Conservation (phyloP, 2,113 vertebrate species). For the Balaenoptera acutorostrata region DNA sequence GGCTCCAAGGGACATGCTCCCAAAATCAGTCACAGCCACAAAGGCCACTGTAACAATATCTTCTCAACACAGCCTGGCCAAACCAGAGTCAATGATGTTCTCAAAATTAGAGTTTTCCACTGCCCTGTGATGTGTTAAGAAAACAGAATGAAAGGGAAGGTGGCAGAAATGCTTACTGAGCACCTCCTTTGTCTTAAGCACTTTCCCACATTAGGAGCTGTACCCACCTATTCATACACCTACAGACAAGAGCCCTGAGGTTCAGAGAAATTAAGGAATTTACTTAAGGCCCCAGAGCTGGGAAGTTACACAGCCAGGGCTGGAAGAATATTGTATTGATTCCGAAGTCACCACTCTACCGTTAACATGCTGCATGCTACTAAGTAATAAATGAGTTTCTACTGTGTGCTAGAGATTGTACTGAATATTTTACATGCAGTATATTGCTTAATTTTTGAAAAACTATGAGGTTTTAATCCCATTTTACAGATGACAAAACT, state of each 20-base stretch:
- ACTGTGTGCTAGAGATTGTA: background rate
- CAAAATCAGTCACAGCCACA: background rate
- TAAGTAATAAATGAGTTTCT: background rate
- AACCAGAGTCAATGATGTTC: background rate
- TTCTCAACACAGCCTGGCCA: background rate
- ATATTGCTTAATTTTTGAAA: background rate
- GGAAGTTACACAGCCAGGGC: background rate
- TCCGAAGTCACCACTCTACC: background rate
- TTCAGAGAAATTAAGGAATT: background rate
- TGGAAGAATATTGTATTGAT: background rate
- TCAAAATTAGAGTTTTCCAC: background rate
- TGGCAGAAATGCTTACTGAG: background rate
- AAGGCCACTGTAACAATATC: background rate
- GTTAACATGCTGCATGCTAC: background rate
- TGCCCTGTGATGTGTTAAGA: background rate
- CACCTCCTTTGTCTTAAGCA: background rate
- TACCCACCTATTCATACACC: background rate
- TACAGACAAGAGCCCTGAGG: background rate
- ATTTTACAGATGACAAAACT: background rate
- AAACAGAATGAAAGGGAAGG: background rate
- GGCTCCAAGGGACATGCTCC: background rate
- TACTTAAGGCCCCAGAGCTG: background rate
- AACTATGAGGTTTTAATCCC: background rate
- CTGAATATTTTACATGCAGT: background rate
- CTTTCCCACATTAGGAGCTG: background rate